Evolutionary conservation across 2,797 vertebrate genomes (phyloP), one percentile per base, ranked within the genome.

Genomic region (Xyrichtys novacula): DNA sequence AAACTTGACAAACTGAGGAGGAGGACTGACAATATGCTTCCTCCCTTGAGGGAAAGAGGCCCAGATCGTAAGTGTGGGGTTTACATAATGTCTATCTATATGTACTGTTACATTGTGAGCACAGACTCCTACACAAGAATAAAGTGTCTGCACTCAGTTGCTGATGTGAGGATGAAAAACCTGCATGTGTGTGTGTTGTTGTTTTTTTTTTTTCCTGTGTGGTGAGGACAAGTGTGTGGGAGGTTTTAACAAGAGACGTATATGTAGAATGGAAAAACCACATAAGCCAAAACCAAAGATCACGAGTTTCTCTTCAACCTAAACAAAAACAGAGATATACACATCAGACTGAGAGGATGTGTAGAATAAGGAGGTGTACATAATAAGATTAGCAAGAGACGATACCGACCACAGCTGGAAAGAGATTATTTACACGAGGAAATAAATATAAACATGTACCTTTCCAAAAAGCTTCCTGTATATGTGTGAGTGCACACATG

Each of bases 221-320:
- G 83, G 74, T 79, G 83, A 81, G 71, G 62, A 48, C 50, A 20
- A 73, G 65, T 7, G 34, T 54, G 72, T 74, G 63, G 78, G 80
- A 78, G 68, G 76, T 59, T 67, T 29, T 62, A 56, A 79, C 74
- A 78, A 68, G 64, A 86, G 58, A 65, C 29, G 65, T 50, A 74
- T 48, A 74, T 59, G 76, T 60, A 66, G 79, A 87, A 85, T 80
- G 80, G 79, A 89, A 89, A 85, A 87, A 78, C 76, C 86, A 84
- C 85, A 84, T 4, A 66, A 78, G 87, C 84, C 85, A 72, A 60
- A 85, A 77, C 71, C 64, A 65, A 39, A 80, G 65, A 79, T 76
- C 23, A 25, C 38, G 78, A 58, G 59, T 67, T 36, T 34, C 62
- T 74, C 53, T 50, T 57, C 62, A 50, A 66, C 66, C 72, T 54